Percentiles rank a stretch among this genome's conserved stretches.
Evolutionary conservation across 2,797 vertebrate genomes (phyloP).

Genomic region (Gymnothorax javanicus): DNA sequence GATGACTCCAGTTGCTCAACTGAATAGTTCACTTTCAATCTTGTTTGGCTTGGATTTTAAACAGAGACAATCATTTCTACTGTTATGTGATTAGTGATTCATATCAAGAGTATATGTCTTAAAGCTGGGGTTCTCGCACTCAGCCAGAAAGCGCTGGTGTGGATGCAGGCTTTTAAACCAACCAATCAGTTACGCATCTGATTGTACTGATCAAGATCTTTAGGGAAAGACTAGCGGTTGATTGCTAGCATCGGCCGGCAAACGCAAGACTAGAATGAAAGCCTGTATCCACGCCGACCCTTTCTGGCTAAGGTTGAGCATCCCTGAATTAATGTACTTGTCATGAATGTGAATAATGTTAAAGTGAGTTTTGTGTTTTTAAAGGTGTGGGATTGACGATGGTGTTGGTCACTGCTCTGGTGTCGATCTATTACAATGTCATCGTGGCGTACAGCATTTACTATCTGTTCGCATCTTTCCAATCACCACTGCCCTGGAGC

Average conservation of each 20-base stretch:
- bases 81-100: neutral
- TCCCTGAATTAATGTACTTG: neutral
- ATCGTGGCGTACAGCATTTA: conserved; percentile 91
- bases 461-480: conserved; percentile 94
- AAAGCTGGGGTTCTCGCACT: too few species aligned
- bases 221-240: too few species aligned
- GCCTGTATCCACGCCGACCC: too few species aligned
- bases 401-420: conserved; percentile 80
- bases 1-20: neutral
- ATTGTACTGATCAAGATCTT: too few species aligned
- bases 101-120: neutral
- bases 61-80: neutral
- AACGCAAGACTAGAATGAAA: too few species aligned
- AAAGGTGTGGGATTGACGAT: conserved; percentile 89
- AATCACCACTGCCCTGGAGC: conserved; percentile 85
- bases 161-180: too few species aligned
- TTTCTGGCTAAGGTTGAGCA: too few species aligned
- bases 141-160: too few species aligned
- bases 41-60: neutral
- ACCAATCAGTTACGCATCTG: too few species aligned
- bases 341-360: neutral
- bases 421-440: conserved; percentile 89
- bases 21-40: neutral
- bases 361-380: conserved; percentile 21
- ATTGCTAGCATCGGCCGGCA: too few species aligned